Base-by-base conservation (phyloP, 1,140 invertebrate species). In the Phortica variegata region DNA sequence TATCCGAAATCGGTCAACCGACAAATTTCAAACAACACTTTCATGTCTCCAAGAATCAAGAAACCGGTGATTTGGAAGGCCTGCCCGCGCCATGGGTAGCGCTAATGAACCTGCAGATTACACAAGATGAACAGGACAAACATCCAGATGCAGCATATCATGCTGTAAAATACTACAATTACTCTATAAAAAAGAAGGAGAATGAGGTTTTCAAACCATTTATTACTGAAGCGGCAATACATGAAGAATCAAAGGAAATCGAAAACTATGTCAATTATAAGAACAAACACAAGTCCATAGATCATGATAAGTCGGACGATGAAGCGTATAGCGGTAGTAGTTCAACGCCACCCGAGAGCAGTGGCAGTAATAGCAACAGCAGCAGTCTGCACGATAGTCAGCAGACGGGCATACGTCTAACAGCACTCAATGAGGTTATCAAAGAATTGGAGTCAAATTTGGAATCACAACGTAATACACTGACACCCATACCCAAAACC, bases 121-220 rank as follows among this genome's bases (percentile, higher is more conserved):
- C 90, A 26, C 84, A 85, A 54, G 85, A 84, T 36, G 95, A 97
- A 75, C 91, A 95, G 76, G 84, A 88, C 73, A 85, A 95, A 62
- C 93, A 97, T 80, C 93, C 94, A 2, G 85, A 89, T 58, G 93
- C 93, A 16, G 82, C 81, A 0, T 81, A 80, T 17, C 89, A 95
- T 74, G 95, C 94, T 2, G 83, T 97, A 21, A 93, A 93, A 63
- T 95, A 90, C 73, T 95, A 94, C 70, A 92, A 92, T 70, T 89
- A 90, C 74, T 86, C 87, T 2, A 88, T 90, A 37, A 89, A 88
- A 61, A 87, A 87, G 52, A 86, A 85, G 65, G 83, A 84, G 23
- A 80, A 81, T n/a, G 79, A 81, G 54, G 80, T 81, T 31, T 87
- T 89, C 59, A 93, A 93, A 69, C 85, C 85, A 7, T 83, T 91